A percentile compares a stretch with the other conserved stretches of the same genome.
These are phyloP conservation scores for Eurosta solidaginis DNA, from an alignment of 1,140 invertebrate species.

Conservation along the genomic window DNA sequence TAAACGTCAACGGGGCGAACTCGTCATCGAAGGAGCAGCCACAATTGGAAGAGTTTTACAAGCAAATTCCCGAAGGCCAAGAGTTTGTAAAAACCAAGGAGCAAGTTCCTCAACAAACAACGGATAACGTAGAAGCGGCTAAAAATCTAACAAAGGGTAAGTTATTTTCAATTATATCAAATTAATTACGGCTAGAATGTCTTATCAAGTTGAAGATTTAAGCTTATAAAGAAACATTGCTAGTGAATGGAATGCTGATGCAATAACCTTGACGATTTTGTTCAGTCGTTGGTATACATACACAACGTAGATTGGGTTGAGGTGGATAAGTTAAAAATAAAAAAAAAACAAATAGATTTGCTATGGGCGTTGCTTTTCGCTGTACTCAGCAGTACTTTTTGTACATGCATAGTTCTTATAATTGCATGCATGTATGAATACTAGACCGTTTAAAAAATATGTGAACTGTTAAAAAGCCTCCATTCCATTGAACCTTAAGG, in stretches of 20 bases:
- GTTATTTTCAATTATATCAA: too few species aligned
- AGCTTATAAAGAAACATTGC: neutral
- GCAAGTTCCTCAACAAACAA: neutral
- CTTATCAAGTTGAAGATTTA: too few species aligned
- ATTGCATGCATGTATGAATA: too few species aligned
- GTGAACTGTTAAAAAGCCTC: too few species aligned
- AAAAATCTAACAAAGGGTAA: neutral
- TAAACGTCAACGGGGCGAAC: neutral
- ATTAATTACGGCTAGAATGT: too few species aligned
- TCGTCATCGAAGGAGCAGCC: neutral
- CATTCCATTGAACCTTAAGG: too few species aligned
- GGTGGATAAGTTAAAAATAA: neutral
- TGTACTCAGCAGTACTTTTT: too few species aligned
- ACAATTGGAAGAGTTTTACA: slow-evolving; percentile 9
- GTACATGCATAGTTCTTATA: too few species aligned
- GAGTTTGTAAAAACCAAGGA: neutral
- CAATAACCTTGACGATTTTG: slow-evolving; percentile 1
- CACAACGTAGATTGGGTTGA: neutral
- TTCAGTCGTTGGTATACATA: neutral
- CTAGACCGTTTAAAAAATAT: too few species aligned
- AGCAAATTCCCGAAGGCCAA: neutral
- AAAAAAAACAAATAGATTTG: too few species aligned
- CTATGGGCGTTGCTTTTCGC: too few species aligned
- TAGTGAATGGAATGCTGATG: slow-evolving; percentile 15
- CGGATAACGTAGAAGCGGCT: neutral